phyloP scores from a whole-genome alignment of 2,888 invertebrate genomes.

The Orthosia incerta region DNA sequence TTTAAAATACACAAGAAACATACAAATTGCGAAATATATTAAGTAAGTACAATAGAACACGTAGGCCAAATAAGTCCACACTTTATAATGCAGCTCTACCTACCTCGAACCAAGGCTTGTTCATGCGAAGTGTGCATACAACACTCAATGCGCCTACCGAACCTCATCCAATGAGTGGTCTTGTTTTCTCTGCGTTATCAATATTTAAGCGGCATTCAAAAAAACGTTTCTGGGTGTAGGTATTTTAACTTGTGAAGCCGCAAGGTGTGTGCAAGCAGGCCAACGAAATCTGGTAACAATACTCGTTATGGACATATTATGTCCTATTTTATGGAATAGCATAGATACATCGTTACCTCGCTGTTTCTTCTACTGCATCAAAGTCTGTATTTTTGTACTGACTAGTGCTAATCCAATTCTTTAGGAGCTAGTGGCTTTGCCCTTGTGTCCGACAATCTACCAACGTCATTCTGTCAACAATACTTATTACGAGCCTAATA shows the following conservation, averaged over 20 bases:
- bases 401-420: conserved; percentile 16
- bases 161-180: conserved; percentile 31
- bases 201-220: conserved; percentile 30
- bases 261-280: conserved; percentile 31
- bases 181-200: conserved; percentile 4
- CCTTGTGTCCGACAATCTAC: background rate
- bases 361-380: background rate
- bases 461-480: conserved; percentile 47
- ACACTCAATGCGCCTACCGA: conserved; percentile 28
- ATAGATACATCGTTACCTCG: conserved; percentile 26
- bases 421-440: background rate
- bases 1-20: background rate
- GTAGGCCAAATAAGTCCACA: conserved; percentile 17
- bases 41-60: conserved; percentile 3
- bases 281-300: conserved; percentile 46
- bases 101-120: conserved; percentile 27
- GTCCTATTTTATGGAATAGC: conserved; percentile 4
- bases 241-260: conserved; percentile 19
- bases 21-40: too few species aligned
- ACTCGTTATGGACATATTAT: conserved; percentile 27
- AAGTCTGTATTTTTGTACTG: background rate
- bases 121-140: conserved; percentile 10
- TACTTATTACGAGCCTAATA: conserved; percentile 27
- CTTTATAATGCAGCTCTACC: conserved; percentile 6
- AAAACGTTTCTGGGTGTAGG: background rate